Percentiles rank a stretch among this genome's conserved stretches.
phyloP scores from a whole-genome alignment of 2,797 vertebrate genomes.

The Dendrocincla fuliginosa region DNA sequence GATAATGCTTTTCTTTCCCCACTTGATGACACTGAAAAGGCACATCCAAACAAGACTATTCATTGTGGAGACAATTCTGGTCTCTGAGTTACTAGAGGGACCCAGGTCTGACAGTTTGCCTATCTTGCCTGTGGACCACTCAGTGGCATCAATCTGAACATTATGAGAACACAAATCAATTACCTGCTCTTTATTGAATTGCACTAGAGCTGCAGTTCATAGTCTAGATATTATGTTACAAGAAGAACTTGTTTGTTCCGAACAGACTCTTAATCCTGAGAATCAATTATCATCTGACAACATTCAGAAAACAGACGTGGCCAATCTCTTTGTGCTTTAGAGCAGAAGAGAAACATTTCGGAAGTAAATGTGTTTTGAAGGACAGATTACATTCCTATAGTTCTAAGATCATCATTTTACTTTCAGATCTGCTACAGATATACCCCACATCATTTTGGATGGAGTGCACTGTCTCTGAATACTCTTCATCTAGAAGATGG shows the following conservation, averaged over 20 bases:
- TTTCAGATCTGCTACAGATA: background rate
- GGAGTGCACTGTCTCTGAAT: background rate
- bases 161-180: background rate
- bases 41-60: background rate
- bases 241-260: background rate
- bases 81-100: background rate
- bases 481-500: background rate
- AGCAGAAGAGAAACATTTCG: background rate
- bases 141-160: background rate
- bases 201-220: background rate
- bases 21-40: background rate
- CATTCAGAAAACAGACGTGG: background rate
- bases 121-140: background rate
- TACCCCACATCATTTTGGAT: background rate
- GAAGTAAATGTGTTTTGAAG: background rate
- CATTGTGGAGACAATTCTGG: background rate
- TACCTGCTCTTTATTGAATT: background rate
- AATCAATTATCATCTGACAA: background rate
- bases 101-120: background rate
- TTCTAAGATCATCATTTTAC: background rate
- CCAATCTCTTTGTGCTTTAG: background rate
- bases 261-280: background rate
- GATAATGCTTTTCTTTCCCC: background rate
- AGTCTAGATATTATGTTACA: background rate
- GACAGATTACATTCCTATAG: background rate